Base-by-base conservation (phyloP, 92 coral and sea anemone species). In the Epizoanthus fatuus region DNA sequence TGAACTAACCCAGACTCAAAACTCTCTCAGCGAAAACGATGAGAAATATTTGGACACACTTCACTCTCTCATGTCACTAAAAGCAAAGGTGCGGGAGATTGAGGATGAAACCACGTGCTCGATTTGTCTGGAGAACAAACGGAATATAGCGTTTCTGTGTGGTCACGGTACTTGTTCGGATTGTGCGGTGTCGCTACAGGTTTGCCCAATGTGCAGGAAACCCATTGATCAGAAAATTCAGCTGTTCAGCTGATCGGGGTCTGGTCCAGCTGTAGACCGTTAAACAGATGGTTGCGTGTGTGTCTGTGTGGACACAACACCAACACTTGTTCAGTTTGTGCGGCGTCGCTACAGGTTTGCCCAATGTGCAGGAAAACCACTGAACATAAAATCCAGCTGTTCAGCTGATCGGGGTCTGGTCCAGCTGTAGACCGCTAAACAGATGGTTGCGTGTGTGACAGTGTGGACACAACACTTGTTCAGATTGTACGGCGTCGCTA, bases 351-450 rank as follows among this genome's bases (percentile, higher is more conserved):
- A 44, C 81, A 87, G 35, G 65, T 89, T 16, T 94, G 98, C 22
- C 98, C 94, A 2, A 88, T 94, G 93, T 94, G 98, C 60, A 80
- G 98, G 68, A 87, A 84, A 72, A 93, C 95, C 22, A 94, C 92
- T 64, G 86, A 75, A 11, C 85, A 92, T 44, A 94, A 94, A 80
- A 94, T 94, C 0, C 85, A 79, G 49, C 69, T 94, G 42, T 94
- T 94, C 57, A 81, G 63, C 62, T 93, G 86, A 91, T 17, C 29
- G 67, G 19, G 40, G 32, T 17, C 67, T 5, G 53, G 53, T 49
- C 9, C 13, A 5, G 53, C 14, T 49, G 12, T 49, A 8, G 13
- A 8, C 2, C 14, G 53, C 53, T 10, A 49, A 49, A 6, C 12
- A 8, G 13, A 49, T 47, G 52, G 12, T 8, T n/a, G n/a, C n/a